phyloP scores from a whole-genome alignment of 1,140 invertebrate genomes.

The Atopsyche davidsoni region DNA sequence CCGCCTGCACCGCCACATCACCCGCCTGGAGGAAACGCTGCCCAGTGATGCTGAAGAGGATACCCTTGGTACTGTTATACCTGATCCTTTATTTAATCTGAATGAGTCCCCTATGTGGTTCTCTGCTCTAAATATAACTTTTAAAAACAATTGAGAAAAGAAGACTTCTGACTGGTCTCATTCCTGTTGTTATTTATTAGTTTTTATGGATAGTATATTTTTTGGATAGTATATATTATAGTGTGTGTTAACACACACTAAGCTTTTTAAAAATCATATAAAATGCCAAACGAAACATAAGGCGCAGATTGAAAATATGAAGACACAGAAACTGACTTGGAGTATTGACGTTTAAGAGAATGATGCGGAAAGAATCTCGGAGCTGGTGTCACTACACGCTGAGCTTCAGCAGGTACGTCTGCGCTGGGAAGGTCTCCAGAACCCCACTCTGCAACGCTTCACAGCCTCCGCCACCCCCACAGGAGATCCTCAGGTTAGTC shows the following conservation, averaged over 20 bases:
- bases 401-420: conserved; percentile 13
- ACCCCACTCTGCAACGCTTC: conserved; percentile 14
- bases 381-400: conserved; percentile 17
- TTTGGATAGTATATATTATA: background rate
- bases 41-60: conserved; percentile 25
- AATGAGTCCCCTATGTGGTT: no score
- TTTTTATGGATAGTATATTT: background rate
- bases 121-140: background rate
- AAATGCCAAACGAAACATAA: no score
- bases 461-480: background rate
- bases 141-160: background rate
- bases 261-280: background rate
- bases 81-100: background rate
- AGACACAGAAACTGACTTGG: no score
- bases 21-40: conserved; percentile 11
- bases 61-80: background rate
- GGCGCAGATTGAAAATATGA: no score
- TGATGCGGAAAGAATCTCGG: conserved; percentile 15
- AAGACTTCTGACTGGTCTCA: background rate
- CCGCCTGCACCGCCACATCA: conserved; percentile 11
- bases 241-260: background rate
- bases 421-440: conserved; percentile 25
- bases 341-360: conserved; percentile 5
- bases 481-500: background rate
- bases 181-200: background rate